Percentiles rank a stretch among this genome's conserved stretches.
Conservation (phyloP, 1,140 invertebrate genomes). For the Orussus abietinus region DNA sequence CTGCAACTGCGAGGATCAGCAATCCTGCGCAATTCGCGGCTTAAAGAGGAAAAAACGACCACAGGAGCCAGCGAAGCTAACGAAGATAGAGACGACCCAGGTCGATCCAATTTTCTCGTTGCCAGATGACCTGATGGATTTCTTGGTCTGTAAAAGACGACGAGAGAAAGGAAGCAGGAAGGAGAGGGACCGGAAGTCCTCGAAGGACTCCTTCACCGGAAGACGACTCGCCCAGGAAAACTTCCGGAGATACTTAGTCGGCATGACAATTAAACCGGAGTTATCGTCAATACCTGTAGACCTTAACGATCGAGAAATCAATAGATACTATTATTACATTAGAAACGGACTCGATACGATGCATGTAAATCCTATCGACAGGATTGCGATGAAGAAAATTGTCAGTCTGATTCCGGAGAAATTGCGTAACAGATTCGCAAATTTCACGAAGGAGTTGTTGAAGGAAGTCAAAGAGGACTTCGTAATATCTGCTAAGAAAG, state of each 20-base stretch:
- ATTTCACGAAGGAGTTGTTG: constrained; percentile 57
- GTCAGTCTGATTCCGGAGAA: constrained; percentile 51
- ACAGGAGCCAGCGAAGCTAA: constrained; percentile 7
- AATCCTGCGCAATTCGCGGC: too few species aligned
- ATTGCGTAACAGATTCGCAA: constrained; percentile 56
- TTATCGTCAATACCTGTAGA: constrained; percentile 26
- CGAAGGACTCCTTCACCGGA: constrained; percentile 15
- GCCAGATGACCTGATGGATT: constrained; percentile 19
- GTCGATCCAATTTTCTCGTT: constrained; percentile 26
- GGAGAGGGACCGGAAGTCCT: constrained; percentile 16
- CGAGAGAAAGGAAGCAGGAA: constrained; percentile 11
- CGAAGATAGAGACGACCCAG: constrained; percentile 18
- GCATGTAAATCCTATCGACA: constrained; percentile 74
- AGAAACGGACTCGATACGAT: constrained; percentile 84
- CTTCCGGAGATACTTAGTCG: constrained; percentile 67
- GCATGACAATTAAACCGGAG: constrained; percentile 63
- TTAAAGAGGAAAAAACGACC: too few species aligned
- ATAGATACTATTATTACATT: constrained; percentile 86
- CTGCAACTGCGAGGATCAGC: too few species aligned
- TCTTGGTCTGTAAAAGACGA: constrained; percentile 7
- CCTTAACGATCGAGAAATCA: constrained; percentile 60
- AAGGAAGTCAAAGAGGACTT: constrained; percentile 75
- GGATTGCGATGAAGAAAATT: constrained; percentile 57
- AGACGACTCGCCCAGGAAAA: constrained; percentile 25
- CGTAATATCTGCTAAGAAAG: constrained; percentile 79